Conservation (phyloP, 2,113 vertebrate genomes). For the Daphoenositta chrysoptera region DNA sequence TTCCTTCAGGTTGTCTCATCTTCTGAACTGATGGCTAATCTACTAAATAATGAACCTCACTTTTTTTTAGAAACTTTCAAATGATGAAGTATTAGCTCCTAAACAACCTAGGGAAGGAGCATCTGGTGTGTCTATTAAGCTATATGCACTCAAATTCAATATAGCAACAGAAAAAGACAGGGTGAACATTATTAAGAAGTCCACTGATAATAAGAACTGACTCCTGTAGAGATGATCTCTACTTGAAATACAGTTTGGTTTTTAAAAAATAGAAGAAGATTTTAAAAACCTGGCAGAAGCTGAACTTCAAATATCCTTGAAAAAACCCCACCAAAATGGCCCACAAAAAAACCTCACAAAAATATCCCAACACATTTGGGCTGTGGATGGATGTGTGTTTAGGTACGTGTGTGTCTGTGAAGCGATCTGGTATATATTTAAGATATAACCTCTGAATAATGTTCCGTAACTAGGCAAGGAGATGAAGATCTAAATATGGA, state of each 20-base stretch:
- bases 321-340: neutral
- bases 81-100: slow-evolving; percentile 44
- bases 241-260: neutral
- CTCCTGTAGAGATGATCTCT: neutral
- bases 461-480: neutral
- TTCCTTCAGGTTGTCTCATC: neutral
- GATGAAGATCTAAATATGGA: neutral
- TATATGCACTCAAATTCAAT: slow-evolving; percentile 40
- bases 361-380: neutral
- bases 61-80: neutral
- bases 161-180: slow-evolving; percentile 16
- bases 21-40: neutral
- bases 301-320: neutral
- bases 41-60: neutral
- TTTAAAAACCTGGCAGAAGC: neutral
- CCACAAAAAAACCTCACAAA: neutral
- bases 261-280: neutral
- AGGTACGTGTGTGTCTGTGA: neutral
- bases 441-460: neutral
- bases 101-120: slow-evolving; percentile 32
- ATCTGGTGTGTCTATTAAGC: slow-evolving; percentile 35
- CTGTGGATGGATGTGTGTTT: neutral
- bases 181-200: slow-evolving; percentile 35
- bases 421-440: neutral
- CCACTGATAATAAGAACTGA: neutral